Base-by-base conservation (phyloP, 1,140 invertebrate species). In the Drosophila sproati region DNA sequence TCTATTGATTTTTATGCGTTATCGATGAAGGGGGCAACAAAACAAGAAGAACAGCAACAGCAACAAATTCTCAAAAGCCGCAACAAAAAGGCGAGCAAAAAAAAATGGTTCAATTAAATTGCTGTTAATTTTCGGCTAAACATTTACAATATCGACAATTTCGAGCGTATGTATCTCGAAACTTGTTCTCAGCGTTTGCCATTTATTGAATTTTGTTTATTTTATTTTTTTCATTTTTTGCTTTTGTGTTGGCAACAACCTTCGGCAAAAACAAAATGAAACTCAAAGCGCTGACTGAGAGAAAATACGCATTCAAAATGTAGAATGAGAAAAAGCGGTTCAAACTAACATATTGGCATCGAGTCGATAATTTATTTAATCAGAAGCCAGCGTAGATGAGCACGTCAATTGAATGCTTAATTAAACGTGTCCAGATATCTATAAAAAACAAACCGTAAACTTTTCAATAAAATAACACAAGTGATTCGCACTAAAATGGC, bases 111-210 rank as follows among this genome's bases (percentile, higher is more conserved):
- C 75, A 76, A 87, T 86, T 88, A 82, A 87, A 86, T 70, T 82
- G 83, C 68, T 87, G 76, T 86, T 86, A 86, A 86, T 88, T 86
- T 87, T 69, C 71, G 79, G 82, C 82, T 86, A 86, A 81, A 86
- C 78, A 82, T 87, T 86, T 86, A 78, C 82, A 82, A 85, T 82
- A 78, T 82, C 67, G 60, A 39, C 56, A 68, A 73, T 56, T n/a
- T 73, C 43, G 50, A 68, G 48, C 8, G 56, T 39, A 54, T 72
- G 10, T 60, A 47, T 52, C 35, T 69, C 37, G 68, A 88, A 88
- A 79, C 83, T 82, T 79, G 79, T 82, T 86, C 72, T 77, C 64
- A 52, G 28, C 67, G 51, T 67, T 72, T 43, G 77, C 77, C 77
- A 80, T 85, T 85, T 70, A 73, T 68, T 80, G 56, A 60, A 73